A percentile compares a stretch with the other conserved stretches of the same genome.
phyloP scores from a whole-genome alignment of 2,888 invertebrate species.

The Melinaea marsaeus region DNA sequence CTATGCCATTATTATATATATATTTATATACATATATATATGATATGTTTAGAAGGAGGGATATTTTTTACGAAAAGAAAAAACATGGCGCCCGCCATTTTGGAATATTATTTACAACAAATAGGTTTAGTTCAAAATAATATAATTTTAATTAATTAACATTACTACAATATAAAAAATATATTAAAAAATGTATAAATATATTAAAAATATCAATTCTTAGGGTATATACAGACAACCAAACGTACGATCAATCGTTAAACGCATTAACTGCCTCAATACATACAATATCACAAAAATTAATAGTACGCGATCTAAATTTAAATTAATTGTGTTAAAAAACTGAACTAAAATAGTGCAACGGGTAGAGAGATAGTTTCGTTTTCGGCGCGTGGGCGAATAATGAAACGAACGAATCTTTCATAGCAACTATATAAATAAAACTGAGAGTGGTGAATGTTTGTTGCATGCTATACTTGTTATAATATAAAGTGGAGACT shows the following conservation, averaged over 20 bases:
- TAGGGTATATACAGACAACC: no score
- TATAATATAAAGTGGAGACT: background rate
- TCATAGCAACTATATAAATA: slow-evolving; percentile 61
- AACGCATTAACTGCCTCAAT: slow-evolving; percentile 17
- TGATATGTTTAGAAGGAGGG: background rate
- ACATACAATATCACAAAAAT: slow-evolving; percentile 20
- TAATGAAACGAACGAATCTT: slow-evolving; percentile 39
- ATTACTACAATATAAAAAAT: no score
- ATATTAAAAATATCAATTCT: no score
- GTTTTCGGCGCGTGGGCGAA: slow-evolving; percentile 54
- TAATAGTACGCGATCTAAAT: slow-evolving; percentile 19
- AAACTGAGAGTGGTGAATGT: slow-evolving; percentile 24
- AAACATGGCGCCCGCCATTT: no score
- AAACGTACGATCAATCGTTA: slow-evolving; percentile 9
- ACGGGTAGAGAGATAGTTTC: slow-evolving; percentile 42
- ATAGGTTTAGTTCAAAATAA: no score
- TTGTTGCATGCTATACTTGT: background rate
- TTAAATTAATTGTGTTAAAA: slow-evolving; percentile 17
- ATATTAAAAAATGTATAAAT: no score
- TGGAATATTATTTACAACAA: no score
- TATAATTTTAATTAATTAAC: no score
- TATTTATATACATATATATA: slow-evolving; percentile 19
- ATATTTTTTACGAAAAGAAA: no score
- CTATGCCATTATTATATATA: slow-evolving; percentile 56
- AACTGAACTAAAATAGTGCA: slow-evolving; percentile 25